phyloP scores from a whole-genome alignment of 1,140 invertebrate genomes.

The Aphelinus certus region DNA sequence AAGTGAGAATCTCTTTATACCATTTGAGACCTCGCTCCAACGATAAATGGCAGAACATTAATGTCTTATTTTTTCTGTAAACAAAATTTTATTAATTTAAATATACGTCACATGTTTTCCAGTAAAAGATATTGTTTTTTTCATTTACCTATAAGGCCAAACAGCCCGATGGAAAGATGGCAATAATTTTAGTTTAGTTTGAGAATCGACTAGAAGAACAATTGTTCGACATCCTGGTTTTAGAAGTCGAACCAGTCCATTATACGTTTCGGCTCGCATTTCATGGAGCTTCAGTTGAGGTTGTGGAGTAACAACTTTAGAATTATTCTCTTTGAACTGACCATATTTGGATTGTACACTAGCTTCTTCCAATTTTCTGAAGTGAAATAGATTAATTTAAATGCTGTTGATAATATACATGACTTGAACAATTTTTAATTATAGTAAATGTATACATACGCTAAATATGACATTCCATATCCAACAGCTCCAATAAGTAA shows the following conservation, averaged over 20 bases:
- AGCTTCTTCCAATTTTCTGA: constrained; percentile 82
- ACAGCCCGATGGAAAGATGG: constrained; percentile 92
- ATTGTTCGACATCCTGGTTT: constrained; percentile 96
- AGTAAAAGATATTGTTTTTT: constrained; percentile 48
- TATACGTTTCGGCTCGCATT: constrained; percentile 93
- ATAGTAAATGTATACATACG: constrained; percentile 68
- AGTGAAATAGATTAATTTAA: constrained; percentile 35
- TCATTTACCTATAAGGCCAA: constrained; percentile 89
- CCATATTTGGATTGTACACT: constrained; percentile 73
- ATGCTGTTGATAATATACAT: constrained; percentile 4
- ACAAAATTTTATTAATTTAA: constrained; percentile 20
- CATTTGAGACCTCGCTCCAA: constrained; percentile 91
- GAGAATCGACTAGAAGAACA: constrained; percentile 87
- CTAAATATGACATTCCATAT: constrained; percentile 89
- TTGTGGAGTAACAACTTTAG: constrained; percentile 61
- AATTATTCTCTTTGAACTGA: constrained; percentile 58
- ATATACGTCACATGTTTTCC: not conserved
- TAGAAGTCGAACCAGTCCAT: constrained; percentile 89
- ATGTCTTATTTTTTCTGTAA: constrained; percentile 83
- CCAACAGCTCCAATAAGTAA: constrained; percentile 82
- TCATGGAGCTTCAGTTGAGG: constrained; percentile 88
- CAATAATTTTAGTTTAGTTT: constrained; percentile 86
- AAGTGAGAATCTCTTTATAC: constrained; percentile 89
- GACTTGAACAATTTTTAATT: constrained; percentile 21
- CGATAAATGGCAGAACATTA: constrained; percentile 93